Percentiles rank a stretch among this genome's conserved stretches.
Evolutionary conservation across 2,797 vertebrate genomes (phyloP).

Genomic region (Sebastes taczanowskii): DNA sequence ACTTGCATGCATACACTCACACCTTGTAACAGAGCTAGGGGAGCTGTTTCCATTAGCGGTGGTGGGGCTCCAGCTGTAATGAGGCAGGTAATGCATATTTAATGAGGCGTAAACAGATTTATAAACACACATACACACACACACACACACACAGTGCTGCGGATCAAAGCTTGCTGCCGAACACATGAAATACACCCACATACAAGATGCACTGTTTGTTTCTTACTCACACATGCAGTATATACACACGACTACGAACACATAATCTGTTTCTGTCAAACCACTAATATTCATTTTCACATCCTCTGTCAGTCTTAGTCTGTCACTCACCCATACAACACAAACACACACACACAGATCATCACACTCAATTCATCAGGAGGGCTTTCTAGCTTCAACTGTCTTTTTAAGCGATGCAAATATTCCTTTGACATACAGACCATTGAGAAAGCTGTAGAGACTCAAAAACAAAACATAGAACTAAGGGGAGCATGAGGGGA

Average conservation of each 20-base stretch:
- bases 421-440: slow-evolving; percentile 38
- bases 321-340: slow-evolving; percentile 10
- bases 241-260: background rate
- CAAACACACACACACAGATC: background rate
- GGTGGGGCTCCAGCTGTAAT: slow-evolving; percentile 78
- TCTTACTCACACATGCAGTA: background rate
- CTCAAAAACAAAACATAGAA: slow-evolving; percentile 13
- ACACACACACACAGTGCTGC: slow-evolving; percentile 24
- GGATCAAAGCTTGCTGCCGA: slow-evolving; percentile 45
- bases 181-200: slow-evolving; percentile 26
- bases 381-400: slow-evolving; percentile 28
- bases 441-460: slow-evolving; percentile 29
- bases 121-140: slow-evolving; percentile 59
- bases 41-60: slow-evolving; percentile 70
- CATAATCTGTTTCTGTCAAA: slow-evolving; percentile 16
- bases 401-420: slow-evolving; percentile 47
- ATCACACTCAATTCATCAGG: slow-evolving; percentile 19
- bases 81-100: slow-evolving; percentile 87
- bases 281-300: slow-evolving; percentile 7
- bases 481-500: background rate
- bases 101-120: slow-evolving; percentile 84
- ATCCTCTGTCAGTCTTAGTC: slow-evolving; percentile 3
- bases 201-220: slow-evolving; percentile 16
- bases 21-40: slow-evolving; percentile 65
- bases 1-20: slow-evolving; percentile 25